These are phyloP conservation scores for Nycteola revayana DNA, from an alignment of 2,888 invertebrate genomes.

Conservation along the genomic window DNA sequence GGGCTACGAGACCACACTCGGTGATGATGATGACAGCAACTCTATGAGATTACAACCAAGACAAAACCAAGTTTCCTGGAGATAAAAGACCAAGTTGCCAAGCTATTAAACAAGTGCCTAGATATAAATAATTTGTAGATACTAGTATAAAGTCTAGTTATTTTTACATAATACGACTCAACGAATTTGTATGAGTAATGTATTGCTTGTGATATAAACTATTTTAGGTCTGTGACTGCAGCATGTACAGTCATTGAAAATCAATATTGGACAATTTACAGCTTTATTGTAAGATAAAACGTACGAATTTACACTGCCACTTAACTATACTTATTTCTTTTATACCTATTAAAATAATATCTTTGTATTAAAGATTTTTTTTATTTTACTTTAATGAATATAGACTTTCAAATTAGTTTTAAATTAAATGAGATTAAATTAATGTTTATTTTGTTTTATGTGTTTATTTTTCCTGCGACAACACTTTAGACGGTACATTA, in stretches of 20 bases:
- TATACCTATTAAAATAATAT: conserved; percentile 46
- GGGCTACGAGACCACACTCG: conserved; percentile 86
- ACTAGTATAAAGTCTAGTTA: conserved; percentile 26
- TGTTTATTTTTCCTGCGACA: conserved; percentile 6
- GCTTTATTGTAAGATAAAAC: conserved; percentile 55
- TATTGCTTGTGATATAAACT: conserved; percentile 67
- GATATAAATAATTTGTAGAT: conserved; percentile 26
- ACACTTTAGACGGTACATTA: conserved; percentile 2
- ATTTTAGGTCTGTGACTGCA: conserved; percentile 37
- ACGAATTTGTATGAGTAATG: conserved; percentile 35
- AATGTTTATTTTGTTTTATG: conserved; percentile 18
- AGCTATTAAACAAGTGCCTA: conserved; percentile 36
- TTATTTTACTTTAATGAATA: conserved; percentile 35
- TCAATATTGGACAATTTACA: conserved; percentile 44
- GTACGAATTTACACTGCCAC: conserved; percentile 73
- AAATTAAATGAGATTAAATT: conserved; percentile 42
- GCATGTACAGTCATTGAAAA: conserved; percentile 42
- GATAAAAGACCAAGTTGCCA: conserved; percentile 62
- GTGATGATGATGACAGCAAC: conserved; percentile 86
- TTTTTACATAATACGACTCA: conserved; percentile 29
- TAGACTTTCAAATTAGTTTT: conserved; percentile 38
- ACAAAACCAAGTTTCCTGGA: conserved; percentile 84
- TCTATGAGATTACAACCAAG: conserved; percentile 88
- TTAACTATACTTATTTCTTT: conserved; percentile 49
- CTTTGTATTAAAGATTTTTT: conserved; percentile 38